Base-by-base conservation (phyloP, 1,140 invertebrate species). In the Helicoverpa armigera region DNA sequence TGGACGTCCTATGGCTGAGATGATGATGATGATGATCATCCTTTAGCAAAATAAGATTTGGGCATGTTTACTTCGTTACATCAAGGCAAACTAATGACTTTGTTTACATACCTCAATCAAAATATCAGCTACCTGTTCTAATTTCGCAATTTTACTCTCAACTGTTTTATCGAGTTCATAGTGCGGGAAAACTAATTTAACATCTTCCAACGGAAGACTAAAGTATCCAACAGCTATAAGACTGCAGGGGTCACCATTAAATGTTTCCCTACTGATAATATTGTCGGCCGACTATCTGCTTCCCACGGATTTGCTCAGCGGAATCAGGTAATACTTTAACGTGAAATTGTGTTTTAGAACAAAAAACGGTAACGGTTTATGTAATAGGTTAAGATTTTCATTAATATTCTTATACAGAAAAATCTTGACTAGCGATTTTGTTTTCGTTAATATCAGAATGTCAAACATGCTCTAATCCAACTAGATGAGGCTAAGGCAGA, bases 251-350 rank as follows among this genome's bases (percentile, higher is more conserved):
- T 72, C 69, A 53, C 23, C 18, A 72, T 72, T 53, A 54, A 72
- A 72, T 54, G 69, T 51, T 53, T 72, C 69, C 69, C 65, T 50
- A 72, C 69, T 72, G 69, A 72, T 53, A 53, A 72, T 72, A 72
- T 72, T 72, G 23, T 72, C 50, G 65, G 18, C 18, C 50, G 53
- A 31, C 50, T 72, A 50, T 72, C 9, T n/a, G 2, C 69, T 72
- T 72, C 69, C 69, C 69, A 72, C 69, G 69, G 69, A 72, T 72
- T 53, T 14, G 48, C 69, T 51, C 23, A 72, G 50, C 23, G 11
- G 43, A 31, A 13, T 72, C 2, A 63, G 29, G 23, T 31, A 31
- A 72, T 51, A 53, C n/a, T 50, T 48, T 18, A 23, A 16, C 16
- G 11, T 58, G 7, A 61, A 23, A 61, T 61, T 2, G 29, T 13